These are phyloP conservation scores for Strigamia crassipes DNA, from an alignment of 2,888 invertebrate genomes.

Conservation along the genomic window DNA sequence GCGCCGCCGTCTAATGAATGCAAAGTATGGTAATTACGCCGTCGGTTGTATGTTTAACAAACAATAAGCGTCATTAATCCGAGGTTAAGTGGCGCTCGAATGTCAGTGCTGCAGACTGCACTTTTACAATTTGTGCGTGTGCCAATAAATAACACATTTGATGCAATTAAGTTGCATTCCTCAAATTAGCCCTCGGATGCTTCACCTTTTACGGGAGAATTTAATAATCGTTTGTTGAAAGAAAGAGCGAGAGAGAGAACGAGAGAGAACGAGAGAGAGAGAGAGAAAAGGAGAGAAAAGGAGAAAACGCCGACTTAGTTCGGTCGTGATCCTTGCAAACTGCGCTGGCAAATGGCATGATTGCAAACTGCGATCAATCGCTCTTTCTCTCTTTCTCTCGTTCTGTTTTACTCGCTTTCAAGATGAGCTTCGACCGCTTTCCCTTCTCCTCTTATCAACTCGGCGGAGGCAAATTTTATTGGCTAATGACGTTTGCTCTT, in stretches of 20 bases:
- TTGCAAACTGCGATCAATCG: conserved; percentile 35
- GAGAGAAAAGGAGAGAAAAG: no score
- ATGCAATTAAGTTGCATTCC: conserved; percentile 46
- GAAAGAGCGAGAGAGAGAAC: not conserved
- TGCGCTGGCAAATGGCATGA: conserved; percentile 27
- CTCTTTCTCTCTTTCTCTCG: no score
- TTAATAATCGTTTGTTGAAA: conserved; percentile 27
- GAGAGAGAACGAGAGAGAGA: no score
- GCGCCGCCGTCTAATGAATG: conserved; percentile 25
- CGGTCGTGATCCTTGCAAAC: not conserved
- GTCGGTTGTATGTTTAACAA: conserved; percentile 41
- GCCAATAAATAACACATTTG: conserved; percentile 46
- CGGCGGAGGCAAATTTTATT: not conserved
- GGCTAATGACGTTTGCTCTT: conserved; percentile 23
- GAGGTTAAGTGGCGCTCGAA: conserved; percentile 43
- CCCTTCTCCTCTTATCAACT: conserved; percentile 8
- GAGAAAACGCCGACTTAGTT: not conserved
- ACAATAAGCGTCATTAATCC: conserved; percentile 43
- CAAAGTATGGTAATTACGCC: conserved; percentile 44
- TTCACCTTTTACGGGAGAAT: conserved; percentile 32
- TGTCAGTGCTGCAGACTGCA: not conserved
- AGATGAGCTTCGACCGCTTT: conserved; percentile 8
- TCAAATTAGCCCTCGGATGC: conserved; percentile 11
- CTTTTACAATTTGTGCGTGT: not conserved
- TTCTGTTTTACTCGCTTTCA: conserved; percentile 17